Evolutionary conservation across 53 echinoderm and acorn worm species (phyloP).

Genomic region (Antedon mediterranea): DNA sequence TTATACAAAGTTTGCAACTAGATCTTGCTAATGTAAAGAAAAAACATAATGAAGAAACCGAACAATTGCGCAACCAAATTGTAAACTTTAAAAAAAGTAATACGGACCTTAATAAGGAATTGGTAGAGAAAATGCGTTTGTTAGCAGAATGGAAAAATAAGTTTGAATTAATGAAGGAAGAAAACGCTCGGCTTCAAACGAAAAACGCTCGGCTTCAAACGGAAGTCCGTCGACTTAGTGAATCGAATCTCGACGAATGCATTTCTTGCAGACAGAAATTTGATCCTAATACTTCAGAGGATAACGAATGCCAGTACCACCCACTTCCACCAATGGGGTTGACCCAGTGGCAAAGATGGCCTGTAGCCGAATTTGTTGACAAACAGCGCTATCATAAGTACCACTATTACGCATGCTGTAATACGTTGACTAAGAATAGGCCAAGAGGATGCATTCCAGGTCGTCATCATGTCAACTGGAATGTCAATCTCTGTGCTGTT

Average conservation of each 20-base stretch:
- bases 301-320: neutral
- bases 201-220: neutral
- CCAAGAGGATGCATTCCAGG: slow-evolving; percentile 37
- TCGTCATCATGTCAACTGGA: slow-evolving; percentile 49
- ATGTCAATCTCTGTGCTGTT: slow-evolving; percentile 1
- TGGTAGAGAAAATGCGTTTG: neutral
- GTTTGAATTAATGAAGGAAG: neutral
- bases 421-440: slow-evolving; percentile 27
- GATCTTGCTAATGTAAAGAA: neutral
- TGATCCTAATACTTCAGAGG: neutral
- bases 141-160: neutral
- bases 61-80: neutral
- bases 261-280: neutral
- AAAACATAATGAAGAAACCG: neutral
- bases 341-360: neutral
- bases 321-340: neutral
- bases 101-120: neutral
- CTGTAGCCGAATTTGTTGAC: neutral
- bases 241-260: neutral
- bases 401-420: slow-evolving; percentile 45
- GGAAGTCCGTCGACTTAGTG: neutral
- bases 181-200: neutral
- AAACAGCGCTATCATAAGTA: slow-evolving; percentile 8
- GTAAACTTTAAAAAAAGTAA: neutral
- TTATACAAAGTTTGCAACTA: neutral